phyloP scores from a whole-genome alignment of 37 sponge, comb jelly and placozoan species.

The Hormiphora californensis region DNA sequence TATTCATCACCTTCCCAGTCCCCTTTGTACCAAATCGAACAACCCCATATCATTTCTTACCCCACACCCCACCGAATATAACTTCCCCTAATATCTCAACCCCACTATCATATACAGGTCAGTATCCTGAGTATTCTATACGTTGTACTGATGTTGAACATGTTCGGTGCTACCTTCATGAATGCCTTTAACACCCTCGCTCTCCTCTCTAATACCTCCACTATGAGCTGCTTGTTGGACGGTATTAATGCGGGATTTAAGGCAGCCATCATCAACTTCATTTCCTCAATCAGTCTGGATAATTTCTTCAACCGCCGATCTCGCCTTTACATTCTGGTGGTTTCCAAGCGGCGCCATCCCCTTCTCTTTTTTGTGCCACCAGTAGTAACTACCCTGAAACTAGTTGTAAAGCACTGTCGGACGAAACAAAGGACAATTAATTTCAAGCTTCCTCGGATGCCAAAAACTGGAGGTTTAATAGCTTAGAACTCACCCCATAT shows the following conservation, averaged over 20 bases:
- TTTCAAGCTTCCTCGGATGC: neutral
- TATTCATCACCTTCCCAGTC: too few species aligned
- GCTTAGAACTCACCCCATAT: too few species aligned
- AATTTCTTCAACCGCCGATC: neutral
- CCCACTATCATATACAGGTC: too few species aligned
- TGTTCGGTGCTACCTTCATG: neutral
- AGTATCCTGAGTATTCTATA: neutral
- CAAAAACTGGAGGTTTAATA: neutral
- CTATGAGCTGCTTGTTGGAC: neutral
- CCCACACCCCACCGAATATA: too few species aligned
- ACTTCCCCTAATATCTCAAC: too few species aligned
- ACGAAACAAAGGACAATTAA: conserved; percentile 16
- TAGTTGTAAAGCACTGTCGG: neutral
- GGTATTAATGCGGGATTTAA: neutral
- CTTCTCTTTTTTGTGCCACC: conserved; percentile 4
- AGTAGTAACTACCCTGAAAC: neutral
- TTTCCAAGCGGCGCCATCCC: conserved; percentile 13
- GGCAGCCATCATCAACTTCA: neutral
- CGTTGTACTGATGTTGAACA: neutral
- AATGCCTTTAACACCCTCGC: conserved; percentile 45
- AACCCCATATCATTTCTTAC: too few species aligned
- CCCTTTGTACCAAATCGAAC: too few species aligned
- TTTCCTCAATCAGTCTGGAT: neutral
- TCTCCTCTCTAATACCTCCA: conserved; percentile 8
- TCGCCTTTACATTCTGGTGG: neutral